Base-by-base conservation (phyloP, 2,797 vertebrate genomes). In the Bovichtus diacanthus region DNA sequence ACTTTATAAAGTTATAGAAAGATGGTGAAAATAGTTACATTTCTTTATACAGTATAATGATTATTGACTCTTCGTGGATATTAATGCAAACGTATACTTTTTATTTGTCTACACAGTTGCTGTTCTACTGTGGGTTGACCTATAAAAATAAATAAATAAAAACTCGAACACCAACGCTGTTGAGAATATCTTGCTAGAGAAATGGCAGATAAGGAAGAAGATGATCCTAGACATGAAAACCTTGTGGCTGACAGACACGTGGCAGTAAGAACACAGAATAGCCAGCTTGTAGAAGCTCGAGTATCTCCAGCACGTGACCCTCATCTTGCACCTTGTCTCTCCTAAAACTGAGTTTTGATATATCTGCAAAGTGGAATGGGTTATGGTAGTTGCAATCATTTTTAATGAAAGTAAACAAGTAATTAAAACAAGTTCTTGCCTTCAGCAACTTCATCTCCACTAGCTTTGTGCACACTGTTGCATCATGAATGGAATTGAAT, bases 401-500 rank as follows among this genome's bases (percentile, higher is more conserved):
- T 23, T 25, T 31, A 51, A n/a, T 23, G 2, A 34, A 56, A 55
- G 1, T 15, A 25, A 55, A 44, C 27, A 7, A 38, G 9, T 31
- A 0, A 31, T 16, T 61, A 65, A 1, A 11, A 16, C 8, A 12
- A 1, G 60, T 38, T n/a, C 2, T n/a, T 50, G 10, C 2, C 0
- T 54, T 2, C 1, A 9, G 31, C 16, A 41, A 9, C 27, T 31
- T 54, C 5, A 49, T 41, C 39, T 55, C 9, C 3, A 4, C 8
- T 38, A 23, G 5, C 13, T 12, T 50, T 29, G 21, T 23, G 31
- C 6, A 27, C 27, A 59, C 15, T 12, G 1, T 44, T 61, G 51
- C 49, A 65, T 34, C 61, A 66, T 78, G 43, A 46, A 39, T 83
- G 53, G 58, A 62, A 50, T 18, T 69, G 13, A 66, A 23, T 39